Conservation (phyloP, 1,140 invertebrate genomes). For the Ips typographus region DNA sequence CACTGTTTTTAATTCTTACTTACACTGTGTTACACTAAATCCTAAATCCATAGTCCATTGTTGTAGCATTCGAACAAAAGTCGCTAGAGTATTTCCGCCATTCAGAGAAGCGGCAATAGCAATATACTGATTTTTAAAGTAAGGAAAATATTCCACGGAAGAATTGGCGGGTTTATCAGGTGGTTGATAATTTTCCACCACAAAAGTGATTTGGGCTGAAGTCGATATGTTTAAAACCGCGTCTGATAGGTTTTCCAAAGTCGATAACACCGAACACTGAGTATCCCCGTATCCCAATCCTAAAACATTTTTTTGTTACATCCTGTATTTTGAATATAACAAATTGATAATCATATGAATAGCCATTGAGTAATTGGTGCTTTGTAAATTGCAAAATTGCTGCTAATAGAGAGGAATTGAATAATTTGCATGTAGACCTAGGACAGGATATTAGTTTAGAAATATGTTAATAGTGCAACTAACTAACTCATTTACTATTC, state of each 20-base stretch:
- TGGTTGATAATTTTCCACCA: constrained; percentile 56
- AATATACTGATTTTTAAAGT: constrained; percentile 73
- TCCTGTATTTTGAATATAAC: too few species aligned
- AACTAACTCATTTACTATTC: not conserved
- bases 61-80: constrained; percentile 80
- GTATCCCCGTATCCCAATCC: constrained; percentile 78
- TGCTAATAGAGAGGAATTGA: too few species aligned
- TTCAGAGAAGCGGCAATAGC: constrained; percentile 85
- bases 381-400: too few species aligned
- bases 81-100: constrained; percentile 82
- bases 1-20: constrained; percentile 22
- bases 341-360: too few species aligned
- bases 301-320: constrained; percentile 34
- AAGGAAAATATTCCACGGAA: constrained; percentile 75
- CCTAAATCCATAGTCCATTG: constrained; percentile 79
- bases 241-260: constrained; percentile 66
- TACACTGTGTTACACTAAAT: constrained; percentile 71
- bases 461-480: not conserved
- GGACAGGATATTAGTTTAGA: too few species aligned
- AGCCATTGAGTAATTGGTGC: too few species aligned
- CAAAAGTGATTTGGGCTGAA: constrained; percentile 79
- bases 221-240: constrained; percentile 86
- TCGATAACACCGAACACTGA: constrained; percentile 80
- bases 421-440: too few species aligned
- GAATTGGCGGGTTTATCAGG: constrained; percentile 47